phyloP scores from a whole-genome alignment of 2,888 invertebrate species.

The Lysandra coridon region DNA sequence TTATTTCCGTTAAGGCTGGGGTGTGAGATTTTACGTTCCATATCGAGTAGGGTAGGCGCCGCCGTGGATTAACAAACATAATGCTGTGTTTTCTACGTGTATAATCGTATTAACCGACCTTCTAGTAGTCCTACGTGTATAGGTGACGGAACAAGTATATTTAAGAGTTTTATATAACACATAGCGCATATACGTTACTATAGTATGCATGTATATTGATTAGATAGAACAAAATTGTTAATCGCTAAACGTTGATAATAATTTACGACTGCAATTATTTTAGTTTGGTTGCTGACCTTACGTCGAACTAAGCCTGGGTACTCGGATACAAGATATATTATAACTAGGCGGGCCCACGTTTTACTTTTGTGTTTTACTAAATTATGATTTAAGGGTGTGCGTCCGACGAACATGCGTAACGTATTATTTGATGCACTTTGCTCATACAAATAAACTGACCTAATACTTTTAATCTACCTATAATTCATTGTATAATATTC shows the following conservation, averaged over 20 bases:
- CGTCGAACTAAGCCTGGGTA: constrained; percentile 37
- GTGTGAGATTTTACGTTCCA: constrained; percentile 66
- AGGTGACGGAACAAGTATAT: constrained; percentile 67
- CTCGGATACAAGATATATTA: constrained; percentile 29
- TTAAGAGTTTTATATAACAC: constrained; percentile 64
- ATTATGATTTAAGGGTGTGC: constrained; percentile 14
- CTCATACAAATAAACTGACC: neutral
- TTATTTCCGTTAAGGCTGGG: constrained; percentile 48
- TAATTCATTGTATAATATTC: neutral
- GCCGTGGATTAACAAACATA: constrained; percentile 51
- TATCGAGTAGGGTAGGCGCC: constrained; percentile 57
- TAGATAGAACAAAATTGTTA: constrained; percentile 68
- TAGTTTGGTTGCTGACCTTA: constrained; percentile 34
- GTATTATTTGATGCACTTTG: constrained; percentile 3
- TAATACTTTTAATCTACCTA: neutral
- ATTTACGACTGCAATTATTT: constrained; percentile 32
- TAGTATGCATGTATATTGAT: constrained; percentile 65
- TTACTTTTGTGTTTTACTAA: constrained; percentile 13
- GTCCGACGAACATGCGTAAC: neutral
- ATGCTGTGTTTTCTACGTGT: constrained; percentile 61
- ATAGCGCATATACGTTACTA: constrained; percentile 58
- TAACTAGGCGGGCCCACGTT: constrained; percentile 39
- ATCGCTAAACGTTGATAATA: constrained; percentile 44
- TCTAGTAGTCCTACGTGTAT: constrained; percentile 57
- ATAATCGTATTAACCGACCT: constrained; percentile 58